A percentile compares a stretch with the other conserved stretches of the same genome.
Evolutionary conservation across 2,888 invertebrate species (phyloP).

Genomic region (Drosophila emarginata): DNA sequence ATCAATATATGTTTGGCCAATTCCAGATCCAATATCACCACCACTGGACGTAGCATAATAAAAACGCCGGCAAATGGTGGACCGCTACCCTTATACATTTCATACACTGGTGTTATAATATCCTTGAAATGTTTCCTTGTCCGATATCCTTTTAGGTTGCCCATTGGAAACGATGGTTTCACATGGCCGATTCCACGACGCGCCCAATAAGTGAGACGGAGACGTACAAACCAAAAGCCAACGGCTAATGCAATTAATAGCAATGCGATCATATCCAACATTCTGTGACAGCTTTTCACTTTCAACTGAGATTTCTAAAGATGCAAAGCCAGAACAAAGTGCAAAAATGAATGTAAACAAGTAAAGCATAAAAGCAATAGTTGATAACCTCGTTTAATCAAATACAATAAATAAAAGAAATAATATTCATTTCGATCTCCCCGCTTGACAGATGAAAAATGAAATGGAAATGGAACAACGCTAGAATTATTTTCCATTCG

Average conservation of each 20-base stretch:
- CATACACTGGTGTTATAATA: constrained; percentile 59
- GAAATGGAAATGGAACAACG: background rate
- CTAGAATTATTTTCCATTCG: background rate
- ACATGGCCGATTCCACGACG: constrained; percentile 57
- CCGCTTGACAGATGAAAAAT: background rate
- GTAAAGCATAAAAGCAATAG: constrained; percentile 6
- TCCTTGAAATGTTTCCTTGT: constrained; percentile 51
- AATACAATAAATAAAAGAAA: background rate
- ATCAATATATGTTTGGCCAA: constrained; percentile 65
- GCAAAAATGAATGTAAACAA: constrained; percentile 9
- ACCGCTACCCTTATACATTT: constrained; percentile 49
- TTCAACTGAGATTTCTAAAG: constrained; percentile 35
- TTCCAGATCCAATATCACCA: constrained; percentile 57
- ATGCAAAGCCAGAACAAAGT: constrained; percentile 5
- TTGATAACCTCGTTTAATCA: constrained; percentile 5
- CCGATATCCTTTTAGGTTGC: constrained; percentile 58
- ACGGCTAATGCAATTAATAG: constrained; percentile 52
- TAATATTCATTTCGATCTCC: background rate
- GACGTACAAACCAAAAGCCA: constrained; percentile 58
- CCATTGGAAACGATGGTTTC: constrained; percentile 60
- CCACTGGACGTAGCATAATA: constrained; percentile 71
- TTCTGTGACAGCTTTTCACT: constrained; percentile 36
- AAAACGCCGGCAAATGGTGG: constrained; percentile 70
- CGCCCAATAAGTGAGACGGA: constrained; percentile 63
- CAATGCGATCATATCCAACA: constrained; percentile 63